These are phyloP conservation scores for Pampusana beccarii DNA, from an alignment of 2,113 vertebrate species.

Conservation along the genomic window DNA sequence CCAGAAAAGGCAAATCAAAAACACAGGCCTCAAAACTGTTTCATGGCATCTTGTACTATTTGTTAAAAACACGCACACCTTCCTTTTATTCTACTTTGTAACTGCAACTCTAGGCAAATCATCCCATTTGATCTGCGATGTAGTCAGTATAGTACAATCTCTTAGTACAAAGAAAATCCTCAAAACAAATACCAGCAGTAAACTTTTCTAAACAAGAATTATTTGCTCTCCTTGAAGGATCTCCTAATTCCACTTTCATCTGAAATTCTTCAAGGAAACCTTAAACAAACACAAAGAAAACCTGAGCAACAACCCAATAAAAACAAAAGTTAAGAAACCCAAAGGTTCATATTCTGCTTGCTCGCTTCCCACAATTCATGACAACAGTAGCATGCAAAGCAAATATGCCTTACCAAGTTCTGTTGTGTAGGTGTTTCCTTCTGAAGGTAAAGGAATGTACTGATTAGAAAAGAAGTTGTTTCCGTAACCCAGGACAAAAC, in stretches of 20 bases:
- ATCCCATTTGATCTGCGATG: not conserved
- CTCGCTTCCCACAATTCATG: not conserved
- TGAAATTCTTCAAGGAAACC: not conserved
- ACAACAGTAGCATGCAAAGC: not conserved
- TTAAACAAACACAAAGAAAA: not conserved
- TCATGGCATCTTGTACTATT: not conserved
- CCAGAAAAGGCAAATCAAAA: not conserved
- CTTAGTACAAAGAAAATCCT: not conserved
- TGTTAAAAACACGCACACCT: not conserved
- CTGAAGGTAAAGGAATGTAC: constrained; percentile 87
- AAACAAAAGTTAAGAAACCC: not conserved
- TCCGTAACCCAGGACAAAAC: constrained; percentile 94
- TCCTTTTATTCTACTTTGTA: not conserved
- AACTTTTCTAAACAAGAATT: not conserved
- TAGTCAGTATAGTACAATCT: not conserved
- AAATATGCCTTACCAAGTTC: constrained; percentile 86
- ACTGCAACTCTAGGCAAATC: not conserved
- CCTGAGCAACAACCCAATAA: not conserved
- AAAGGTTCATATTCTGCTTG: not conserved
- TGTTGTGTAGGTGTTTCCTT: constrained; percentile 83
- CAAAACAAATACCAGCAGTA: not conserved
- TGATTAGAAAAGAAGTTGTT: constrained; percentile 92
- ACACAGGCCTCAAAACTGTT: not conserved
- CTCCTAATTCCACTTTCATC: not conserved
- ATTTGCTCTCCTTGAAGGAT: not conserved